These are phyloP conservation scores for Triops cancriformis DNA, from an alignment of 1,140 invertebrate species.

Conservation along the genomic window DNA sequence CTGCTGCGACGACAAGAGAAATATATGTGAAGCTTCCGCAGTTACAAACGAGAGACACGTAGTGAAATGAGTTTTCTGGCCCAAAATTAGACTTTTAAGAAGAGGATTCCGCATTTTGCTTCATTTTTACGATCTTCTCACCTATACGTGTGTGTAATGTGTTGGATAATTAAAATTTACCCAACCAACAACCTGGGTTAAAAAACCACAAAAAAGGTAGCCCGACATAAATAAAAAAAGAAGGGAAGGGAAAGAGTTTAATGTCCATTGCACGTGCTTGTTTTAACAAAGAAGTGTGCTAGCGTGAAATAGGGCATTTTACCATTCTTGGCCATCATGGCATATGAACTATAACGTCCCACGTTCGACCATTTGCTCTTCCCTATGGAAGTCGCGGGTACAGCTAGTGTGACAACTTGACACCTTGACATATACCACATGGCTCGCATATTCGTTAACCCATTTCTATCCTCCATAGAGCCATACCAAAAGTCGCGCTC, in stretches of 20 bases:
- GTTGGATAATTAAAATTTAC: background rate
- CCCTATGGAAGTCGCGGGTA: background rate
- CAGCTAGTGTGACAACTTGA: slow-evolving; percentile 9
- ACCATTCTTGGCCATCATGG: background rate
- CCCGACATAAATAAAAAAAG: background rate
- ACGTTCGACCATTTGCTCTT: background rate
- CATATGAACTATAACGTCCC: background rate
- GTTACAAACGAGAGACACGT: background rate
- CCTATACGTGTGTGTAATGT: background rate
- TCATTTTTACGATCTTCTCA: background rate
- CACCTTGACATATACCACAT: background rate
- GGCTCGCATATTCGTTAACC: background rate
- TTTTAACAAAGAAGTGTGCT: slow-evolving; percentile 9
- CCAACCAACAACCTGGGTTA: background rate
- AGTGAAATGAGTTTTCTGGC: background rate
- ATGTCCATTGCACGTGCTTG: slow-evolving; percentile 12
- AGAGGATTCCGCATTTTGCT: background rate
- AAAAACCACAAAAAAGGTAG: background rate
- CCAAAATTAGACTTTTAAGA: background rate
- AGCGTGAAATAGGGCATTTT: background rate
- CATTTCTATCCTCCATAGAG: background rate
- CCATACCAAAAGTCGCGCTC: background rate
- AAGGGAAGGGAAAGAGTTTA: background rate
- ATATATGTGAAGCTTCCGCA: background rate
- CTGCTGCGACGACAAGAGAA: slow-evolving; percentile 12